These are phyloP conservation scores for Ectemnius cavifrons DNA, from an alignment of 2,888 invertebrate species.

Conservation along the genomic window DNA sequence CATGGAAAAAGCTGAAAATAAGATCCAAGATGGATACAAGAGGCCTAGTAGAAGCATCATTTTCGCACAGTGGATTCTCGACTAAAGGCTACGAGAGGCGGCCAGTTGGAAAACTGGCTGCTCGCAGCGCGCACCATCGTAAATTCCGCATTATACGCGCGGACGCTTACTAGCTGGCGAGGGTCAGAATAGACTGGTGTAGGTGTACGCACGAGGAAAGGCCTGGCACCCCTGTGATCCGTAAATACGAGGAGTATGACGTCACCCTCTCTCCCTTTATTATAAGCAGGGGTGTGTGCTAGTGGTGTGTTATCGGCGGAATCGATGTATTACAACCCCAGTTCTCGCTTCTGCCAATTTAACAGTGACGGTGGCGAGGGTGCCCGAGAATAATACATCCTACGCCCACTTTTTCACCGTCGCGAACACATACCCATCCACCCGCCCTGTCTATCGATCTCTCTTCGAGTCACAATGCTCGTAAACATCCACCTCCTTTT, in stretches of 20 bases:
- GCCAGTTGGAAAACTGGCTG: no score
- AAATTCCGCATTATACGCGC: not conserved
- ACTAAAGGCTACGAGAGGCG: no score
- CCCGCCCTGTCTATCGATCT: no score
- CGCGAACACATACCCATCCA: not conserved
- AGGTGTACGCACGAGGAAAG: not conserved
- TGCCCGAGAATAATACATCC: slow-evolving; percentile 39
- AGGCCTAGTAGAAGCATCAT: no score
- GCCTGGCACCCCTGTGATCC: slow-evolving; percentile 14
- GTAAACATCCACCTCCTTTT: no score
- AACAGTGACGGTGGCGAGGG: slow-evolving; percentile 32
- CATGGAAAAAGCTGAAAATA: no score
- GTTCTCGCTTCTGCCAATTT: slow-evolving; percentile 40
- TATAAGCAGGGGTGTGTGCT: slow-evolving; percentile 38
- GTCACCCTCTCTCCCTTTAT: slow-evolving; percentile 45
- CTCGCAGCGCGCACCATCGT: no score
- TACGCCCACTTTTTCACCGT: slow-evolving; percentile 29
- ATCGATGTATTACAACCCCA: slow-evolving; percentile 36
- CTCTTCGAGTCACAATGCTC: no score
- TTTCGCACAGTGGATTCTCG: no score
- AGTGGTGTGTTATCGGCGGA: slow-evolving; percentile 44
- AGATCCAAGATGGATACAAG: no score
- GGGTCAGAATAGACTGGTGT: not conserved
- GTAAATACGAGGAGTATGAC: slow-evolving; percentile 39
- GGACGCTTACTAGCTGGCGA: not conserved